These are phyloP conservation scores for Probosciger aterrimus DNA, from an alignment of 2,113 vertebrate species.

Conservation along the genomic window DNA sequence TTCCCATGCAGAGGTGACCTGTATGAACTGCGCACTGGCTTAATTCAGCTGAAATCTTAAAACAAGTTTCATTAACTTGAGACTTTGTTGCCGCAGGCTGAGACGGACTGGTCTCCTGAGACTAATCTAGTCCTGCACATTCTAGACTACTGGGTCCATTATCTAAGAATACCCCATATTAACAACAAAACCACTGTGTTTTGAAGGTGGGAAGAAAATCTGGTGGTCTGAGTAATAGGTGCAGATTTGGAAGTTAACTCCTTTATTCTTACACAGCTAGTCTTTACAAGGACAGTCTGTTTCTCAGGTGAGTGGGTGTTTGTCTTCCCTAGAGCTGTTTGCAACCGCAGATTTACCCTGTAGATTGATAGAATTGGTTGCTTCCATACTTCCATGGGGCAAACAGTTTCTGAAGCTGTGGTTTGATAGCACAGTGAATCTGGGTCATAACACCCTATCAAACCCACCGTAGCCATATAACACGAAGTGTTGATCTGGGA, in stretches of 20 bases:
- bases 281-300: not conserved
- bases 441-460: not conserved
- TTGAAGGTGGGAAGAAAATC: not conserved
- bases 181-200: not conserved
- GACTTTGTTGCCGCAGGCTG: not conserved
- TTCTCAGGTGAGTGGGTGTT: not conserved
- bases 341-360: not conserved
- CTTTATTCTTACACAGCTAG: not conserved
- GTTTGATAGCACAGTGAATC: not conserved
- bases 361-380: not conserved
- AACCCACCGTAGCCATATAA: not conserved
- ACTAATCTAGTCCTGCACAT: not conserved
- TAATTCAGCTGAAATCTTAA: constrained; percentile 18
- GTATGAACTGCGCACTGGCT: not conserved
- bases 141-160: not conserved
- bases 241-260: not conserved
- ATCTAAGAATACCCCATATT: not conserved
- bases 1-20: not conserved
- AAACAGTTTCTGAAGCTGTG: not conserved
- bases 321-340: not conserved
- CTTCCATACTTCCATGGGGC: not conserved
- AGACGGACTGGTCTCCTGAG: not conserved
- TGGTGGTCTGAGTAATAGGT: not conserved
- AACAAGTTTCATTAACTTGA: not conserved
- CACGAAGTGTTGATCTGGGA: not conserved